Evolutionary conservation across 1,140 invertebrate species (phyloP), one percentile per base, ranked within the genome.

Genomic region (Chironomus tepperi): DNA sequence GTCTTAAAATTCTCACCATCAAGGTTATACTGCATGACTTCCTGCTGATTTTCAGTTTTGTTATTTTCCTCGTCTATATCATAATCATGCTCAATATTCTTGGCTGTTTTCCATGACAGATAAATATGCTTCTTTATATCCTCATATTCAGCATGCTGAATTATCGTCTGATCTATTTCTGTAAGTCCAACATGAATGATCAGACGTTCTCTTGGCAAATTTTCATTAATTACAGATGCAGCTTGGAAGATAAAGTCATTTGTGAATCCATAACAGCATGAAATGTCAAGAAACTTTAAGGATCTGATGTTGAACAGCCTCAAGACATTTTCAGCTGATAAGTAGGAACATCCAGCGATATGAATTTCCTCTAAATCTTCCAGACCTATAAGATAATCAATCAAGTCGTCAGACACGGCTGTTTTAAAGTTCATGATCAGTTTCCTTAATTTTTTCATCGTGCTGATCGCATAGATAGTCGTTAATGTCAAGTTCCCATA

Each of bases 391-490:
- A 70, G 19, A 19, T 19, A 70, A 19, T 70, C 65, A 18, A 70
- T 21, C 1, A 70, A 70, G 18, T 70, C 19, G 7, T 70, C 65
- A 6, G 65, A 21, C 0, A 70, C 65, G 6, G 65, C 19, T 18
- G 16, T 70, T 70, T 70, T 70, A 70, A 70, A 70, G 19, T 70
- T 70, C 65, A 70, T 70, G 18, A 70, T 18, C 18, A 70, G 12
- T 19, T 70, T 70, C 19, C 65, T 70, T 21, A 70, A 70, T 18
- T 21, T 18, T 19, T 70, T 70, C 65, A 70, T 70, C 19, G 65
- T 70, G 16, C 19, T 70, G 0, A 70, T 70, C 1, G 65, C 65
- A 70, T 21, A 70, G 7, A 70, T 18, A 19, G 65, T 70, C 10
- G 65, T 70, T 16, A 70, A 70, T 8, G 65, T 70, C 18, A 70